Percentiles rank a stretch among this genome's conserved stretches.
phyloP scores from a whole-genome alignment of 1,140 invertebrate species.

The Helicoverpa armigera region DNA sequence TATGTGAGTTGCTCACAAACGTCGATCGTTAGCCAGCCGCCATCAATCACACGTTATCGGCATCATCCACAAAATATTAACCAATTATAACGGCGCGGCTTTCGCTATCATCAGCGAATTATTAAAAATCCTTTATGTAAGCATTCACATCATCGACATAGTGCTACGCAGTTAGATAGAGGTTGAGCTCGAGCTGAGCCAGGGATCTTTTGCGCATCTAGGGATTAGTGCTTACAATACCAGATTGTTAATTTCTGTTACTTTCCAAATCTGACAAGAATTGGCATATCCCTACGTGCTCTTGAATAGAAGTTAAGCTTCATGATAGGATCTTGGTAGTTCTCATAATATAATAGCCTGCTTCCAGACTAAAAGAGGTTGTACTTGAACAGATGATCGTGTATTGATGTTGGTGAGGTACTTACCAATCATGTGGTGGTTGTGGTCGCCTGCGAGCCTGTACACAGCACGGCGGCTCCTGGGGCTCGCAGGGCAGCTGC shows the following conservation, averaged over 20 bases:
- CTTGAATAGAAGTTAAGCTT: too few species aligned
- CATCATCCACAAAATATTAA: slow-evolving; percentile 76
- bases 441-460: slow-evolving; percentile 85
- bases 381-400: not conserved
- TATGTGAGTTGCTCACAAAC: slow-evolving; percentile 38
- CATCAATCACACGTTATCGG: slow-evolving; percentile 82
- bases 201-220: not conserved
- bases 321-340: too few species aligned
- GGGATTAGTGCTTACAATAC: too few species aligned
- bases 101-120: slow-evolving; percentile 61
- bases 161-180: slow-evolving; percentile 17
- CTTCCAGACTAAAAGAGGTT: not conserved
- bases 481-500: slow-evolving; percentile 85
- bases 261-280: too few species aligned
- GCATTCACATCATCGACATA: slow-evolving; percentile 48
- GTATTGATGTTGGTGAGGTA: slow-evolving; percentile 55
- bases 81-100: slow-evolving; percentile 73
- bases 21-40: slow-evolving; percentile 66
- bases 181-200: not conserved
- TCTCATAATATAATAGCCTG: too few species aligned
- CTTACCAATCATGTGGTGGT: slow-evolving; percentile 89
- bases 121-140: slow-evolving; percentile 64
- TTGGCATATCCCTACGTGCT: too few species aligned
- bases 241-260: too few species aligned
- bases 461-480: slow-evolving; percentile 86